phyloP scores from a whole-genome alignment of 1,140 invertebrate species.

The Polypedilum pembai region DNA sequence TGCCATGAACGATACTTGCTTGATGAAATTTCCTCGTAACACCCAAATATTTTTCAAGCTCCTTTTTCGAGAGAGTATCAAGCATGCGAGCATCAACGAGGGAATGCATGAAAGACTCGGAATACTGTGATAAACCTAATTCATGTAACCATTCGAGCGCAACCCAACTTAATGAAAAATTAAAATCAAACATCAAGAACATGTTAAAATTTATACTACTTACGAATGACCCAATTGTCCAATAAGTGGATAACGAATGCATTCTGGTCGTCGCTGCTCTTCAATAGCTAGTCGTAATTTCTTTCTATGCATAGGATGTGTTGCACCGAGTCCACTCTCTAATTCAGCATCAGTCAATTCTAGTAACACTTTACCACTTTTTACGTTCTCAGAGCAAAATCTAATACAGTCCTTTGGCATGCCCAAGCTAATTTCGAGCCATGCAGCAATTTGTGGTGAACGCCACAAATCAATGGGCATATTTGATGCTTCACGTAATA shows the following conservation, averaged over 20 bases:
- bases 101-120: constrained; percentile 79
- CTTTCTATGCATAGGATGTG: constrained; percentile 84
- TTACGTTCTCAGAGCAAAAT: constrained; percentile 80
- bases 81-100: constrained; percentile 87
- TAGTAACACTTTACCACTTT: constrained; percentile 88
- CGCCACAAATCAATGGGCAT: constrained; percentile 87
- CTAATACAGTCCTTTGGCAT: constrained; percentile 87
- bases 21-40: constrained; percentile 89
- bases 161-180: constrained; percentile 55
- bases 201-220: neutral
- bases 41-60: constrained; percentile 84
- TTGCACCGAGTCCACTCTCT: constrained; percentile 77
- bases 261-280: constrained; percentile 75
- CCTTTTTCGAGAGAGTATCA: constrained; percentile 86
- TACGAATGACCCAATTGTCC: constrained; percentile 71
- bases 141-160: constrained; percentile 86
- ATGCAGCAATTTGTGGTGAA: constrained; percentile 84
- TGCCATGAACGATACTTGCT: constrained; percentile 84
- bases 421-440: constrained; percentile 84
- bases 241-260: constrained; percentile 79
- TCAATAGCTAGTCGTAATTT: constrained; percentile 91
- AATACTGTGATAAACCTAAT: constrained; percentile 80
- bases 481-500: constrained; percentile 75
- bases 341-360: constrained; percentile 83
- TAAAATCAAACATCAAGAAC: neutral